Base-by-base conservation (phyloP, 2,888 invertebrate genomes). In the Zele albiditarsus region DNA sequence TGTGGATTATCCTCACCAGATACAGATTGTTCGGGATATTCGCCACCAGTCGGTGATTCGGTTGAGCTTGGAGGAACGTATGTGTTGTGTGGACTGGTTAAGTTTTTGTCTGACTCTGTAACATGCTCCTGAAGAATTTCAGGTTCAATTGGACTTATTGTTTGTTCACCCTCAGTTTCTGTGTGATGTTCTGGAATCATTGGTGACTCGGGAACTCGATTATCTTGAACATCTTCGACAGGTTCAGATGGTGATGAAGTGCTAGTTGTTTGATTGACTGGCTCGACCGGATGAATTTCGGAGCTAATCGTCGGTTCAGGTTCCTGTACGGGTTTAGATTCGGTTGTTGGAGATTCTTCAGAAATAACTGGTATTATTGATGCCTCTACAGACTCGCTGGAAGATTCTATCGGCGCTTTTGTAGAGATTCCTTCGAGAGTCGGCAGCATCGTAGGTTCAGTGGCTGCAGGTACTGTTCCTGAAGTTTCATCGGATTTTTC, bases 1-100 rank as follows among this genome's bases (percentile, higher is more conserved):
- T 87, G 84, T 8, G 83, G 81, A 76, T 85, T 84, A 1, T 88
- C 87, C 3, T 86, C 87, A 2, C 77, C 83, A 0, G 85, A 78
- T 0, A 81, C 80, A 0, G 80, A 8, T 27, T 85, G 84, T 12
- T 88, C 88, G 0, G 88, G 85, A 71, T 86, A 86, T 28, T 85
- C 86, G 10, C 72, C 70, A 12, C 71, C 74, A 2, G 28, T 72
- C 57, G 78, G 80, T 53, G 78, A 73, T 14, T 77, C 66, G 6
- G 58, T 6, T 12, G 75, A 77, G 5, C 74, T 82, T 4, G 77
- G 49, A 20, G 74, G 60, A 20, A 63, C n/a, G 25, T 75, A 66
- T 0, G 67, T 65, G 38, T 71, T 27, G 53, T 73, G 49, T 25
- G 73, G 60, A 49, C 66, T 76, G 5, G 73, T 58, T 49, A n/a